phyloP scores from a whole-genome alignment of 2,113 vertebrate species.

The Corythornis madagascariensis region DNA sequence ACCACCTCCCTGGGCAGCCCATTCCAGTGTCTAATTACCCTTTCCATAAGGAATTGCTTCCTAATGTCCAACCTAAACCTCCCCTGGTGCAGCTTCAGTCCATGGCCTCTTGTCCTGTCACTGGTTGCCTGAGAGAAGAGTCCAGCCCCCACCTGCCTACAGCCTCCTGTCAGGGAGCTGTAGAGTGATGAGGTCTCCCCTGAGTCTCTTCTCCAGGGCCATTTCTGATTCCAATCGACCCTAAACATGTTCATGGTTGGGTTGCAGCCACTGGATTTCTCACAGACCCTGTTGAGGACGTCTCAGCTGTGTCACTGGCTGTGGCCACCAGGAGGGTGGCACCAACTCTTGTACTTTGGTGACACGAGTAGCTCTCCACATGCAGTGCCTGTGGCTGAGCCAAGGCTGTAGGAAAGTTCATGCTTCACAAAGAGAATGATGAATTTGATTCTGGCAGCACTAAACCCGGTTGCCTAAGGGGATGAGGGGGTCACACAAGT shows the following conservation, averaged over 20 bases:
- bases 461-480: not conserved
- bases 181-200: too few species aligned
- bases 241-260: not conserved
- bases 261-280: not conserved
- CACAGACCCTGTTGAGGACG: not conserved
- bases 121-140: too few species aligned
- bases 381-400: rapidly evolving
- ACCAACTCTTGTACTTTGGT: not conserved
- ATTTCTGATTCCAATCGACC: not conserved
- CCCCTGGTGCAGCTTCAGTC: too few species aligned
- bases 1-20: too few species aligned
- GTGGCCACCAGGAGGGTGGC: not conserved
- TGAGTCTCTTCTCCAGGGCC: too few species aligned
- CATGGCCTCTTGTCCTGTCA: too few species aligned
- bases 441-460: not conserved
- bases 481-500: not conserved
- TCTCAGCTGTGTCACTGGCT: not conserved
- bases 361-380: not conserved
- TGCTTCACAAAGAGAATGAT: not conserved
- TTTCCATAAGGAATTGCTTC: too few species aligned
- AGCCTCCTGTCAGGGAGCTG: too few species aligned
- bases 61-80: too few species aligned
- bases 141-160: too few species aligned
- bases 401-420: not conserved
- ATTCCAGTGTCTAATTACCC: too few species aligned